Evolutionary conservation across 2,888 invertebrate species (phyloP), one percentile per base, ranked within the genome.

Genomic region (Troides helena): DNA sequence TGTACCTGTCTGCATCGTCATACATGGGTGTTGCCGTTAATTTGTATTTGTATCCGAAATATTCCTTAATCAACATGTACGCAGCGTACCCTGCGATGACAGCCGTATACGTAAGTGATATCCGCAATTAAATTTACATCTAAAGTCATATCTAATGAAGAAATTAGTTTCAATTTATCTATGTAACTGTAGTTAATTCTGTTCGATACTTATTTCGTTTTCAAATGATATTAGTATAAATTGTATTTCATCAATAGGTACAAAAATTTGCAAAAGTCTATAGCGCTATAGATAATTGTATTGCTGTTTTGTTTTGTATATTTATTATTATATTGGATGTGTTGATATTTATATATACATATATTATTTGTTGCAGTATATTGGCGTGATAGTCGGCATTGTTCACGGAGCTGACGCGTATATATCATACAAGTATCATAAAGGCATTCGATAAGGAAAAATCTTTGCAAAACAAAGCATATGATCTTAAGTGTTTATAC

Each of bases 31-130:
- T 96, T 74, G 95, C 96, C 1, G 96, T 97, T 25, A 95, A 96
- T 76, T 89, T 96, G 59, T 96, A 95, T 85, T 88, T 98, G 67
- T 95, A 96, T 87, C 96, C 96, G 0, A 93, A 95, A 77, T 97
- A 97, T 84, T 91, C 95, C 46, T 81, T 95, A 10, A 87, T 94
- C 70, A 95, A 94, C 59, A 96, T 97, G 74, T 96, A 96, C 81
- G 95, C 97, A 80, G 96, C 96, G 18, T 97, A 97, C 90, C 97
- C 97, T n/a, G 96, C 97, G 2, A 96, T 97, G 96, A 96, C 96
- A 43, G 96, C 96, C 0, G 95, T 96, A 75, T 97, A 97, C 85
- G 97, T 98, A 91, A 96, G 96, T 95, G 50, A 69, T 60, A 21
- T 62, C 62, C 58, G 43, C n/a, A 64, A 59, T 57, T 62, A 60